Percentiles rank a stretch among this genome's conserved stretches.
phyloP scores from a whole-genome alignment of 2,888 invertebrate genomes.

The Osedax frankpressi region DNA sequence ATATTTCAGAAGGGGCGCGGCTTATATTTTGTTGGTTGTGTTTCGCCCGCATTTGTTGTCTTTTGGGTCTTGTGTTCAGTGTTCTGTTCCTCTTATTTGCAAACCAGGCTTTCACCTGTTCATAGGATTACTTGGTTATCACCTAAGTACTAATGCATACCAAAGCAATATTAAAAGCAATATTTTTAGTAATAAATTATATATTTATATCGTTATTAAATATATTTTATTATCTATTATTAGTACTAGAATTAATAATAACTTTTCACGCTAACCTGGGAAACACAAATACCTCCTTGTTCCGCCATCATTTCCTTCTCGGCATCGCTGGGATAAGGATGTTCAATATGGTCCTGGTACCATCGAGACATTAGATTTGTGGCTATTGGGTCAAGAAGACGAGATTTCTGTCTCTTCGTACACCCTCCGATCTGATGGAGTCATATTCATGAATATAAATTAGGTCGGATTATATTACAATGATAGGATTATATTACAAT shows the following conservation, averaged over 20 bases:
- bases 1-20: too few relatives aligned
- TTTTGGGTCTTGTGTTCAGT: constrained; percentile 33
- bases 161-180: too few relatives aligned
- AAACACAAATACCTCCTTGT: constrained; percentile 31
- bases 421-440: constrained; percentile 11
- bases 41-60: constrained; percentile 22
- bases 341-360: constrained; percentile 32
- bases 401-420: constrained; percentile 27
- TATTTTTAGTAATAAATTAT: too few relatives aligned
- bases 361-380: constrained; percentile 34
- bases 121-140: constrained; percentile 21
- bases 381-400: constrained; percentile 32
- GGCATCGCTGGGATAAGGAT: constrained; percentile 37
- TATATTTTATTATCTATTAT: too few relatives aligned
- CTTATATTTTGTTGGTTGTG: constrained; percentile 15
- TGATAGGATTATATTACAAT: too few relatives aligned
- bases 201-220: too few relatives aligned
- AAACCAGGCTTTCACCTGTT: constrained; percentile 41
- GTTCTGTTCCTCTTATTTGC: constrained; percentile 39
- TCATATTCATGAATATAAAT: not conserved
- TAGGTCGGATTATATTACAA: not conserved
- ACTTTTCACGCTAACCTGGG: too few relatives aligned
- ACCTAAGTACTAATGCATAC: too few relatives aligned
- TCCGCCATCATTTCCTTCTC: constrained; percentile 35
- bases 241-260: too few relatives aligned